Base-by-base conservation (phyloP, 1,140 invertebrate species). In the Coenobita brevimanus region DNA sequence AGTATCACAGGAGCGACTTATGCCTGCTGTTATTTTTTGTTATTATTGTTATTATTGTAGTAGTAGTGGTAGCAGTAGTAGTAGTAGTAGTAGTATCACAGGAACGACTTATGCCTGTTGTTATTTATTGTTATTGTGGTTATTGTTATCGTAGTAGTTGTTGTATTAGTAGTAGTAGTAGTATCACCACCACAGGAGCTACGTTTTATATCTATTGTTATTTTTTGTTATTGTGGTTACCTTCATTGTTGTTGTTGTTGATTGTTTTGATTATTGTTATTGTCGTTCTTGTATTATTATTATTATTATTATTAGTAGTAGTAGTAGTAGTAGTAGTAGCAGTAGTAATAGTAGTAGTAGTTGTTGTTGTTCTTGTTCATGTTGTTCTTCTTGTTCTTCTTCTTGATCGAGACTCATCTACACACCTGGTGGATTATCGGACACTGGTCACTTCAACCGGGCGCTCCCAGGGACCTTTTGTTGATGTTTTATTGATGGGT, bases 321-420 rank as follows among this genome's bases (percentile, higher is more conserved):
- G n/a, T n/a, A n/a, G n/a, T n/a, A n/a, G n/a, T n/a, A 57, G 54
- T 57, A 57, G 54, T 57, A 57, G 54, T 57, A 57, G 54, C n/a
- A 57, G 54, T 57, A 57, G 54, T 57, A 57, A n/a, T 57, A 57
- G 54, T 57, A 57, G 54, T 57, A 57, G 54, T 57, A 57, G 54
- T 57, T 57, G 54, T 57, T 57, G n/a, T 57, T 57, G 13, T 57
- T 57, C 13, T 10, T 57, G 13, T 57, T 57, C 10, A 57, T n/a
- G n/a, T n/a, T n/a, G 13, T 10, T 57, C n/a, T 57, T n/a, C 13
- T 57, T 57, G 13, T 57, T 57, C 13, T n/a, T 13, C 10, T 57
- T 57, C n/a, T 57, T 57, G n/a, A n/a, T n/a, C n/a, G n/a, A n/a
- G n/a, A n/a, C n/a, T n/a, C n/a, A n/a, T n/a, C n/a, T n/a, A n/a